Base-by-base conservation (phyloP, 2,797 vertebrate species). In the Pogoniulus pusillus region DNA sequence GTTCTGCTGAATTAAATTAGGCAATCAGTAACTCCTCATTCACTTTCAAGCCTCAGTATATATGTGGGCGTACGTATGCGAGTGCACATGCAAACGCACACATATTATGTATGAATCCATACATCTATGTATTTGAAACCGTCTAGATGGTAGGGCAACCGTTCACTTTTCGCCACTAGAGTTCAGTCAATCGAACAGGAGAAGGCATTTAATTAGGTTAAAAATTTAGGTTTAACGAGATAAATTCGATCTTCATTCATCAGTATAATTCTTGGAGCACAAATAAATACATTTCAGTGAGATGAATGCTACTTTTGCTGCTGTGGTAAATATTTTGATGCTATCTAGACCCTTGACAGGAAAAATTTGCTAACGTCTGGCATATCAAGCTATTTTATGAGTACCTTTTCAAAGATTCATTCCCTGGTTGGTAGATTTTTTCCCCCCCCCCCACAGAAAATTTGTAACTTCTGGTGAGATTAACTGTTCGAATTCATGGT, bases 1-100 rank as follows among this genome's bases (percentile, higher is more conserved):
- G 98, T 98, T 98, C 96, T 96, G 96, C 96, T 96, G 96, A 97
- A 97, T 96, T 93, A 96, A 97, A 96, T 96, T 95, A 97, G 97
- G 95, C 97, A 97, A 98, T 98, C 96, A 98, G 96, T 98, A 98
- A 98, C 97, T 94, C 73, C 92, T 89, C 91, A 82, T 96, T 95
- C 94, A 93, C 96, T 96, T 96, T 80, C 69, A 62, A 91, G 64
- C 77, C 82, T 82, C 84, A 32, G 71, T 35, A 70, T 43, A 24
- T 37, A 51, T 7, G 32, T 47, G 63, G n/a, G 76, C 71, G 2
- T 19, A 65, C 15, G 7, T 82, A 53, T 10, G 84, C 14, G 8
- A 1, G 2, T 83, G 62, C 69, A 34, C 39, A n/a, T 1, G 29
- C 78, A 13, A 74, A 68, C 6, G 7, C 64, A 70, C 64, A 11